These are phyloP conservation scores for Tetrax tetrax DNA, from an alignment of 2,113 vertebrate species.

Conservation along the genomic window DNA sequence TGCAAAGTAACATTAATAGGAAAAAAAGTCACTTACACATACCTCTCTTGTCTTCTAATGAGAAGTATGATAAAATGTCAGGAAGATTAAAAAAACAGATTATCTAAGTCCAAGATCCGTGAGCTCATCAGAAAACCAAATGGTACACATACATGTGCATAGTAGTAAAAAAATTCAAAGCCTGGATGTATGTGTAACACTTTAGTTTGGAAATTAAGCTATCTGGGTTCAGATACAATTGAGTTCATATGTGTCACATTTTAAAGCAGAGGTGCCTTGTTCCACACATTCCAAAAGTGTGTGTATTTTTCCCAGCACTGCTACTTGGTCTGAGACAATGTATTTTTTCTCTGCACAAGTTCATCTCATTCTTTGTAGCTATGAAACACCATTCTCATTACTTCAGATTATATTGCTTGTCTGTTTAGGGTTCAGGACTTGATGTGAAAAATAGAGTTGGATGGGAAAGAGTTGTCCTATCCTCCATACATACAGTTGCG, in stretches of 20 bases:
- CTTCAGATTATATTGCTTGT: background rate
- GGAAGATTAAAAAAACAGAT: background rate
- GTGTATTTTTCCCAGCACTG: background rate
- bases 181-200: background rate
- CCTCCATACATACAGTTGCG: background rate
- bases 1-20: background rate
- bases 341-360: background rate
- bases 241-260: background rate
- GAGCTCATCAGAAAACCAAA: background rate
- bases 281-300: background rate
- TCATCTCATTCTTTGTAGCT: background rate
- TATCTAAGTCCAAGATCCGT: background rate
- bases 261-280: background rate
- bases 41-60: background rate
- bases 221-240: background rate
- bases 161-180: background rate
- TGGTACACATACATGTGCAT: rapidly evolving
- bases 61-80: background rate
- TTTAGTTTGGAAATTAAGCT: background rate
- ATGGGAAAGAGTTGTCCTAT: rapidly evolving
- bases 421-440: background rate
- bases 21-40: background rate
- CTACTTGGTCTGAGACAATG: background rate
- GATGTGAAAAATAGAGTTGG: background rate
- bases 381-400: background rate